These are phyloP conservation scores for Thalassaphorura encarpata DNA, from an alignment of 1,140 invertebrate genomes.

Conservation along the genomic window DNA sequence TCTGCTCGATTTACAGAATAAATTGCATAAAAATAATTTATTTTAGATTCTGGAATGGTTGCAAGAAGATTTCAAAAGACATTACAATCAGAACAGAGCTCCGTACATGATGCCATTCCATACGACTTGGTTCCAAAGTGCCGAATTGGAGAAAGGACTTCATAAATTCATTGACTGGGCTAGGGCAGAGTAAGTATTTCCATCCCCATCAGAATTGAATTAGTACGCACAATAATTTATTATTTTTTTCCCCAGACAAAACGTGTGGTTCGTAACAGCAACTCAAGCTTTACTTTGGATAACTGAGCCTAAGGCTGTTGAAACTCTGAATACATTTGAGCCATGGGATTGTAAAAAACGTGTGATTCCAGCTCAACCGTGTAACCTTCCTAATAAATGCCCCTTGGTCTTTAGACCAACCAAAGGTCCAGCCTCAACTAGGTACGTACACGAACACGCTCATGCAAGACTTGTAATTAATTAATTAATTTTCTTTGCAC, in stretches of 20 bases:
- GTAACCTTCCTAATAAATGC: slow-evolving; percentile 74
- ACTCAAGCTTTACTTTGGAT: slow-evolving; percentile 84
- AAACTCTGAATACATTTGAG: slow-evolving; percentile 56
- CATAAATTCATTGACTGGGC: slow-evolving; percentile 79
- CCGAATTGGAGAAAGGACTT: slow-evolving; percentile 66
- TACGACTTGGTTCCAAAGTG: slow-evolving; percentile 89
- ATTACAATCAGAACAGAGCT: slow-evolving; percentile 76
- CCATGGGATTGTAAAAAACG: slow-evolving; percentile 69
- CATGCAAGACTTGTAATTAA: background rate
- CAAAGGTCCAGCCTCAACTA: slow-evolving; percentile 55
- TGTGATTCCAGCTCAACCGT: slow-evolving; percentile 53
- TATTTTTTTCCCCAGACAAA: slow-evolving; percentile 48
- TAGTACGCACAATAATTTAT: background rate
- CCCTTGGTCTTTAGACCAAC: slow-evolving; percentile 65
- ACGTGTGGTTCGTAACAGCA: slow-evolving; percentile 83
- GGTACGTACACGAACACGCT: slow-evolving; percentile 37
- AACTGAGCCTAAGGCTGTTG: slow-evolving; percentile 66
- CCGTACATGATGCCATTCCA: slow-evolving; percentile 92
- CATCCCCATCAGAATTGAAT: background rate
- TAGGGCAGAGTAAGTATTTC: slow-evolving; percentile 52
- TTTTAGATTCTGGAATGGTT: slow-evolving; percentile 67
- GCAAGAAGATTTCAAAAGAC: slow-evolving; percentile 75
- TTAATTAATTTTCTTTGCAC: slow-evolving; percentile 10
- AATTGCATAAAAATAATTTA: background rate
- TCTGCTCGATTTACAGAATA: no score